Evolutionary conservation across 2,797 vertebrate species (phyloP), one percentile per base, ranked within the genome.

Genomic region (Mormyrus proboscirostris): DNA sequence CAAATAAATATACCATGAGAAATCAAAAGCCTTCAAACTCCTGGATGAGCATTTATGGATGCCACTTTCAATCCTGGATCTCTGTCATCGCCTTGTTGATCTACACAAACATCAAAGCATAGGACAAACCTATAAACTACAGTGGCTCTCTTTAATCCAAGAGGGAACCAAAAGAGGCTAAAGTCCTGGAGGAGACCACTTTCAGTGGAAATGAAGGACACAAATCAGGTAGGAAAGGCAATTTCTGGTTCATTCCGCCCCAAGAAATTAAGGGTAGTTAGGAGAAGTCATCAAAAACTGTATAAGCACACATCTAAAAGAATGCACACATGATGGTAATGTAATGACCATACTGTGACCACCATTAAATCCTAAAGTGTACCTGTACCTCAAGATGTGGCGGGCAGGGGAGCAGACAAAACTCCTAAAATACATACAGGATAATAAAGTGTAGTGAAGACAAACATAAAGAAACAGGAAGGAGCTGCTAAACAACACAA

Each of bases 321-420:
- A 51, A 89, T 55, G 25, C 19, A 51, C 73, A 29, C 69, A 69
- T 53, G 19, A 84, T 53, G 55, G 29, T 14, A 25, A 90, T 84
- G 86, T 73, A 3, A 44, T 55, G 53, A 90, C 83, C 41, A 88
- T 44, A 90, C 86, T 53, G 44, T 16, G 88, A 91, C 91, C 91
- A 92, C 91, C 91, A 90, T 59, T 33, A 90, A 90, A 88, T 90
- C 90, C 91, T 88, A 92, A 85, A 89, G 87, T 55, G 90, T 88
- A 91, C 88, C 90, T 94, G 95, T 96, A 96, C 95, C 96, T 96
- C 94, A 95, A 91, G 94, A 93, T 95, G 94, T 95, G 93, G 93
- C 94, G 94, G 91, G 94, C 94, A 92, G 95, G 94, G 91, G 95
- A 95, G 95, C 93, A 93, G 94, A 95, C 95, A 95, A 93, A 95